Conservation (phyloP, 2,113 vertebrate species). For the Xiphorhynchus elegans region DNA sequence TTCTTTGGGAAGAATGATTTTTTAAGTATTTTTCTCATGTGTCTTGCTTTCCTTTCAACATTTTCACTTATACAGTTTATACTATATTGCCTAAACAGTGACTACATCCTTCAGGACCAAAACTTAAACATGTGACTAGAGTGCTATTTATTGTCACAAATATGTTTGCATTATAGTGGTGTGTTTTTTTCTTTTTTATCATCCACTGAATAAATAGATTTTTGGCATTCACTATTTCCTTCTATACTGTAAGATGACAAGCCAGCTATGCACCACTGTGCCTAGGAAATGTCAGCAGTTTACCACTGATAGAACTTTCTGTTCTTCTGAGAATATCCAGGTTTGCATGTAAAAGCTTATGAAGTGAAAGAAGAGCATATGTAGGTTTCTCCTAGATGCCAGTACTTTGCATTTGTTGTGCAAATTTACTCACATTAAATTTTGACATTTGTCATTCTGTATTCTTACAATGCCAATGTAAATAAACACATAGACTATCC, state of each 20-base stretch:
- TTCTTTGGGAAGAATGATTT: background rate
- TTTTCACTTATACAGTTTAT: background rate
- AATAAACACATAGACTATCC: background rate
- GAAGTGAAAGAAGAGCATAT: background rate
- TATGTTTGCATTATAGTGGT: background rate
- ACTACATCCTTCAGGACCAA: background rate
- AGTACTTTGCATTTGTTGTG: background rate
- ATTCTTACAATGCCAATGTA: background rate
- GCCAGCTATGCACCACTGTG: background rate
- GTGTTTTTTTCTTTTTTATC: background rate
- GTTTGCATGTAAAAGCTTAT: background rate
- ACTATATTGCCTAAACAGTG: background rate
- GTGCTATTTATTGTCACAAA: background rate
- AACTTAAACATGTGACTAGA: background rate
- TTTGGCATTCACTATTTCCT: background rate
- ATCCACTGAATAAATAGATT: background rate
- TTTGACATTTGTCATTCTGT: background rate
- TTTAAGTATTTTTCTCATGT: background rate
- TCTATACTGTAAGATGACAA: background rate
- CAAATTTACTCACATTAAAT: background rate
- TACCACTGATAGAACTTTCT: background rate
- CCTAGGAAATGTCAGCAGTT: background rate
- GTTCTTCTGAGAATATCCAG: background rate
- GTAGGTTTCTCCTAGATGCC: background rate
- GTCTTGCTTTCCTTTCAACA: background rate